Conservation (phyloP, 2,888 invertebrate genomes). For the Galeopsomyia nigrocyanea region DNA sequence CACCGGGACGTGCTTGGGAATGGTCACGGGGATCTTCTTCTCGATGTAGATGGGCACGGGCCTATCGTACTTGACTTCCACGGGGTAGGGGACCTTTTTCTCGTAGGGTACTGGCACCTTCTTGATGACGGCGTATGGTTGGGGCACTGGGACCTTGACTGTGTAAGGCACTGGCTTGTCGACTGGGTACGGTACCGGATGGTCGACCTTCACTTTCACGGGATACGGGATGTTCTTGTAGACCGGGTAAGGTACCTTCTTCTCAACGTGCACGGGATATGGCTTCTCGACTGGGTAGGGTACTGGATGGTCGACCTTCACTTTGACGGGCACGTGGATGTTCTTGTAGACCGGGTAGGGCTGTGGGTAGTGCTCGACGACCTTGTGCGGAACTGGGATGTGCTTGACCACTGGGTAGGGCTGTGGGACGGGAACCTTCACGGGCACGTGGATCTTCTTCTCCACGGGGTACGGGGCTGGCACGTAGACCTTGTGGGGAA, state of each 20-base stretch:
- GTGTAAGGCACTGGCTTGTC: slow-evolving; percentile 84
- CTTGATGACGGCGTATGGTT: slow-evolving; percentile 82
- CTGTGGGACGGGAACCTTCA: slow-evolving; percentile 64
- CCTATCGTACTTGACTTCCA: slow-evolving; percentile 73
- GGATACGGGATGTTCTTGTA: slow-evolving; percentile 70
- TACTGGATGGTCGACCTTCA: slow-evolving; percentile 75
- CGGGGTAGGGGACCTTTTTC: slow-evolving; percentile 78
- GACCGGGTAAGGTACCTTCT: slow-evolving; percentile 78
- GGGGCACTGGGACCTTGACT: slow-evolving; percentile 70
- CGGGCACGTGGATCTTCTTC: slow-evolving; percentile 62
- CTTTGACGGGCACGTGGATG: slow-evolving; percentile 80
- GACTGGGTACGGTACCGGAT: slow-evolving; percentile 67
- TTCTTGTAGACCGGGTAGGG: slow-evolving; percentile 83
- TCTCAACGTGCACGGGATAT: slow-evolving; percentile 72
- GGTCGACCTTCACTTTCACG: slow-evolving; percentile 77
- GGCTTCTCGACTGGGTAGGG: slow-evolving; percentile 77
- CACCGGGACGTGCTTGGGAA: slow-evolving; percentile 75
- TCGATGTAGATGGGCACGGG: slow-evolving; percentile 68
- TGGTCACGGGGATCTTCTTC: slow-evolving; percentile 61
- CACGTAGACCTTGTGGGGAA: slow-evolving; percentile 67
- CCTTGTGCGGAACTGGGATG: slow-evolving; percentile 78
- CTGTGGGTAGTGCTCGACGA: slow-evolving; percentile 80
- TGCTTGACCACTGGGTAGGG: slow-evolving; percentile 72
- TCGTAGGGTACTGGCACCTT: slow-evolving; percentile 81
- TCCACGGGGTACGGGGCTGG: slow-evolving; percentile 67